Percentiles rank a stretch among this genome's conserved stretches.
These are phyloP conservation scores for Cisticola juncidis DNA, from an alignment of 2,113 vertebrate species.

Conservation along the genomic window DNA sequence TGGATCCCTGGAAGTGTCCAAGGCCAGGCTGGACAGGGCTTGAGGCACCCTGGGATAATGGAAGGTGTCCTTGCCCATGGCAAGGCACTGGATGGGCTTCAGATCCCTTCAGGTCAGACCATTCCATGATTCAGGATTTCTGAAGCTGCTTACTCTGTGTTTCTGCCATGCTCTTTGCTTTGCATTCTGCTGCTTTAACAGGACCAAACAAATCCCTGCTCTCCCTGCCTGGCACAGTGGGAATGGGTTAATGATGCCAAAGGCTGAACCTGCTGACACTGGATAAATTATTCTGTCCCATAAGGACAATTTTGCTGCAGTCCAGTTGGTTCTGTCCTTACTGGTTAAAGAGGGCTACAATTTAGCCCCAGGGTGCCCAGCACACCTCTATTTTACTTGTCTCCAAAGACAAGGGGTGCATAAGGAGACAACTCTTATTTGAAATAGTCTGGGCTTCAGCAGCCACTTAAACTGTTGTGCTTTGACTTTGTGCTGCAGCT, in stretches of 20 bases:
- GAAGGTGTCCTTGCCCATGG: neutral
- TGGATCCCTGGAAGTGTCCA: neutral
- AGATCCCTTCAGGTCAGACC: neutral
- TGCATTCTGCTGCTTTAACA: neutral
- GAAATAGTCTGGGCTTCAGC: neutral
- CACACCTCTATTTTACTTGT: neutral
- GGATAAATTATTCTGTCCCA: neutral
- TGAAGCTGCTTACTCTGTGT: neutral
- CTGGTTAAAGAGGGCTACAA: neutral
- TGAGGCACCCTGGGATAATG: fast-evolving
- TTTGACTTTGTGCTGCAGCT: neutral
- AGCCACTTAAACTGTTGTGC: neutral
- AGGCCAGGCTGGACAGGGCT: neutral
- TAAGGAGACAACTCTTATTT: neutral
- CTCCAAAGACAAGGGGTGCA: neutral
- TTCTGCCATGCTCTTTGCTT: neutral
- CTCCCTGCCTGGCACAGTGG: neutral
- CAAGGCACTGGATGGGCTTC: fast-evolving
- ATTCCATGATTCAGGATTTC: neutral
- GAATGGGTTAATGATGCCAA: neutral
- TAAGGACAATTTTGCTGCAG: neutral
- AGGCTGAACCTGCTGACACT: neutral
- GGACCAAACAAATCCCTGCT: neutral
- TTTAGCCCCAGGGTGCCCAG: neutral
- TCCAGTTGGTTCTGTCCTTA: neutral